Evolutionary conservation across 2,797 vertebrate species (phyloP).

Genomic region (Sebastes trivittatus): DNA sequence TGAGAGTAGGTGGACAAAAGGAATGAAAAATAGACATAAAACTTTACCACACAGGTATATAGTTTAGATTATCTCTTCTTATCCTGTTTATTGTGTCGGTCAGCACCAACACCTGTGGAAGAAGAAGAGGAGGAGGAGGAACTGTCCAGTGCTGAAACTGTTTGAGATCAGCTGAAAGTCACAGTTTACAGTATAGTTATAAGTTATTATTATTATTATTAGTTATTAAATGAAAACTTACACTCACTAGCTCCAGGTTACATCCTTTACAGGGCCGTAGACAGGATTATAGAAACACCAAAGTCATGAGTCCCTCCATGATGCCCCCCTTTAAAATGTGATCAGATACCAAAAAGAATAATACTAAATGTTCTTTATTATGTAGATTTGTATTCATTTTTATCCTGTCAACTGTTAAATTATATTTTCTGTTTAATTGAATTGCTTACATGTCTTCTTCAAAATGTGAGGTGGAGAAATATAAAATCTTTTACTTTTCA

Average conservation of each 20-base stretch:
- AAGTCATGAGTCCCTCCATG: not conserved
- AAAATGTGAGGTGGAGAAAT: not conserved
- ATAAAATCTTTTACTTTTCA: not conserved
- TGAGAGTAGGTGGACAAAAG: not conserved
- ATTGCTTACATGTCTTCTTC: not conserved
- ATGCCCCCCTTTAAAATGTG: not conserved
- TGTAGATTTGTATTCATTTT: accelerated
- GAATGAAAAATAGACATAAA: not conserved
- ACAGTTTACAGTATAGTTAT: not conserved
- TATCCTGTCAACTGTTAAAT: not conserved
- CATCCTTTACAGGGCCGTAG: not conserved
- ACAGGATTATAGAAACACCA: not conserved
- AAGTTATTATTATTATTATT: not conserved
- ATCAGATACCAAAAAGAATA: not conserved
- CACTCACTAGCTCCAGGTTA: not conserved
- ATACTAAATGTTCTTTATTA: not conserved
- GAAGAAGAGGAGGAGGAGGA: constrained; percentile 13
- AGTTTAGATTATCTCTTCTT: not conserved
- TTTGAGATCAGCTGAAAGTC: not conserved
- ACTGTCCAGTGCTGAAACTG: constrained; percentile 74
- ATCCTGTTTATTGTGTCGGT: not conserved
- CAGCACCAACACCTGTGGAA: not conserved
- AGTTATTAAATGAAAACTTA: not conserved
- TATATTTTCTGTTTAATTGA: not conserved
- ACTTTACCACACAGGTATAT: not conserved